A percentile compares a stretch with the other conserved stretches of the same genome.
Conservation (phyloP, 2,888 invertebrate species). For the Catocala fraxini region DNA sequence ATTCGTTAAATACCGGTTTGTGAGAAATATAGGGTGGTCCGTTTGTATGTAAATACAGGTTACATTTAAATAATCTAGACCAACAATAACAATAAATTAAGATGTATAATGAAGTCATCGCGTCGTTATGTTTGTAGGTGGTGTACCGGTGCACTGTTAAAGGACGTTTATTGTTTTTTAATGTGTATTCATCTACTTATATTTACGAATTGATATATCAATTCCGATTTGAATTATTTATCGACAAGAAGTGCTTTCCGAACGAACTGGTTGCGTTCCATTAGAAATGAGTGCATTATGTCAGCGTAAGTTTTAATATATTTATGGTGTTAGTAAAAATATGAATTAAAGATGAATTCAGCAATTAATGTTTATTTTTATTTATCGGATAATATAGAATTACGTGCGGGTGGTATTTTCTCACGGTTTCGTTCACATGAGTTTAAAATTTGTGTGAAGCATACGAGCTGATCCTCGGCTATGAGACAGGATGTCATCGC, state of each 20-base stretch:
- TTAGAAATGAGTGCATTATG: constrained; percentile 19
- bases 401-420: background rate
- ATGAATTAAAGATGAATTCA: constrained; percentile 30
- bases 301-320: constrained; percentile 22
- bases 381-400: constrained; percentile 12
- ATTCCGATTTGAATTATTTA: constrained; percentile 29
- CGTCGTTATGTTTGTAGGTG: constrained; percentile 17
- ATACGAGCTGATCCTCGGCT: background rate
- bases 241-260: constrained; percentile 17
- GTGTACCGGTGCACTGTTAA: constrained; percentile 20
- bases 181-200: constrained; percentile 25
- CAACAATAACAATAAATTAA: constrained; percentile 40
- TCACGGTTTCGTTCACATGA: background rate
- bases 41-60: constrained; percentile 41
- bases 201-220: constrained; percentile 38
- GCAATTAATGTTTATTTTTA: constrained; percentile 31
- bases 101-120: constrained; percentile 20
- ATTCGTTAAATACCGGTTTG: constrained; percentile 30
- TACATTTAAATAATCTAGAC: constrained; percentile 40
- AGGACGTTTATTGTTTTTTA: constrained; percentile 35
- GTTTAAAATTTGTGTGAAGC: background rate
- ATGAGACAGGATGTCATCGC: constrained; percentile 4
- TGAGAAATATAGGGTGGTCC: constrained; percentile 40
- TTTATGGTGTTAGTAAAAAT: constrained; percentile 19
- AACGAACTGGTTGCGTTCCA: constrained; percentile 7